Conservation (phyloP, 2,113 vertebrate genomes). For the Scolopax mira region DNA sequence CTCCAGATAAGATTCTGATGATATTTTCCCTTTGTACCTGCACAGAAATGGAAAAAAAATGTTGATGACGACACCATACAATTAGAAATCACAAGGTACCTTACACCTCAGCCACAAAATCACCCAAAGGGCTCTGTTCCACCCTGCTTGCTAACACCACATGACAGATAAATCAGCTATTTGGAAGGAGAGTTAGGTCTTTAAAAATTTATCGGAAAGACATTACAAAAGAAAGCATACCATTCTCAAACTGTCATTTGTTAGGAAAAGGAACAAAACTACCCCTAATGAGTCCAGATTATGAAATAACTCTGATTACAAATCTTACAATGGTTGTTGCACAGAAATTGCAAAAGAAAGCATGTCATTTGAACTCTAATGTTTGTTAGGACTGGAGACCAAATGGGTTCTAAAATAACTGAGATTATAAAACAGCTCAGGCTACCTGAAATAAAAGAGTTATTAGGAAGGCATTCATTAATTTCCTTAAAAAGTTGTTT, state of each 20-base stretch:
- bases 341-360: not conserved
- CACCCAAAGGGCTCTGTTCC: not conserved
- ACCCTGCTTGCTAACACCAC: not conserved
- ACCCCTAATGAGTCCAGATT: not conserved
- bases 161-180: not conserved
- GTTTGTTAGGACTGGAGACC: not conserved
- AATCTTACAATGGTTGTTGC: not conserved
- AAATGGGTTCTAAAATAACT: not conserved
- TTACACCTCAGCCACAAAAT: not conserved
- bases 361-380: not conserved
- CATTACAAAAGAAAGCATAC: not conserved
- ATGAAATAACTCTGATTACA: not conserved
- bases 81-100: not conserved
- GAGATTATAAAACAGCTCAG: not conserved
- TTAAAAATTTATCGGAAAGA: not conserved
- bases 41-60: not conserved
- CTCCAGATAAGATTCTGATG: not conserved
- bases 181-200: not conserved
- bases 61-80: fast-evolving
- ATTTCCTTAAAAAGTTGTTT: not conserved
- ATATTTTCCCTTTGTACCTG: not conserved
- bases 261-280: not conserved
- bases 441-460: not conserved
- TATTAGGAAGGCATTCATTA: not conserved
- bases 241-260: not conserved